Conservation (phyloP, 2,797 vertebrate species). For the Coregonus sp. region DNA sequence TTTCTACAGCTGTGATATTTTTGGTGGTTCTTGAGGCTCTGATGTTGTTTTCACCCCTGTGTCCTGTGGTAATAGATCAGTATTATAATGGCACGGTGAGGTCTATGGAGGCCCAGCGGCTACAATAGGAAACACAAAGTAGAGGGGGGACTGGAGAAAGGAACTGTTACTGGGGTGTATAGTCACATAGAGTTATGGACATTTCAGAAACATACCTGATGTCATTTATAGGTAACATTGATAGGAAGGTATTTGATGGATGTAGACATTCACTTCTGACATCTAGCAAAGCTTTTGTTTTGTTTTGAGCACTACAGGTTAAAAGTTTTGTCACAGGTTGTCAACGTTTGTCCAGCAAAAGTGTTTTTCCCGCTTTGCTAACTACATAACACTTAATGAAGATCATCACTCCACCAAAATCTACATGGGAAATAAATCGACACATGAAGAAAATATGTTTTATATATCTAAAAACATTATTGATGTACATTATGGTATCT, state of each 20-base stretch:
- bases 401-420: conserved; percentile 67
- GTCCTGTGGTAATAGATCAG: neutral
- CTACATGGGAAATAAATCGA: conserved; percentile 70
- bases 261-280: conserved; percentile 46
- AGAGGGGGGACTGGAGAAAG: neutral
- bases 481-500: conserved; percentile 71
- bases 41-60: neutral
- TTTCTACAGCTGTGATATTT: neutral
- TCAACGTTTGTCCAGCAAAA: conserved; percentile 54
- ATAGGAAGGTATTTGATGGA: neutral
- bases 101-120: conserved; percentile 18
- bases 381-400: conserved; percentile 72
- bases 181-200: too few relatives aligned
- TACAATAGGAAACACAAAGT: neutral
- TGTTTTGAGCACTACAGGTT: neutral
- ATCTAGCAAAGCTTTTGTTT: neutral
- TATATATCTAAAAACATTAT: conserved; percentile 72
- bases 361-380: conserved; percentile 47
- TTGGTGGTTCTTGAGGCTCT: neutral
- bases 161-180: neutral
- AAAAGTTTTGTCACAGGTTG: conserved; percentile 16
- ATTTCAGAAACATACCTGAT: too few relatives aligned
- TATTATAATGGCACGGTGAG: neutral
- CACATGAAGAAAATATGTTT: conserved; percentile 74
- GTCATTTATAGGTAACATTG: neutral